These are phyloP conservation scores for Rhinoderma darwinii DNA, from an alignment of 2,113 vertebrate genomes.

Conservation along the genomic window DNA sequence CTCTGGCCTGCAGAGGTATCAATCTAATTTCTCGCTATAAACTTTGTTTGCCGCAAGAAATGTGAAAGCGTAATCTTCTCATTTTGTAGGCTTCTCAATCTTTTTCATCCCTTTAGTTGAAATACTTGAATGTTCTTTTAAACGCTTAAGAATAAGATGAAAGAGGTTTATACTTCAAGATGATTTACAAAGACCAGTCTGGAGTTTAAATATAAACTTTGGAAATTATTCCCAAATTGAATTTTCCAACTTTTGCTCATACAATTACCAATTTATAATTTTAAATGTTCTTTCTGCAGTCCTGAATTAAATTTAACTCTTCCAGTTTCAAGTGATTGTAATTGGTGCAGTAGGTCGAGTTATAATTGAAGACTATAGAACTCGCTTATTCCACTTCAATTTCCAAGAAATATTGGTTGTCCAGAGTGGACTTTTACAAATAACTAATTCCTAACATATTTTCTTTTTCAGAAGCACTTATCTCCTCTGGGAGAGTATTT, in stretches of 20 bases:
- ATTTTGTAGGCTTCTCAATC: not conserved
- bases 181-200: slow-evolving; percentile 12
- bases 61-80: slow-evolving; percentile 11
- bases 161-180: not conserved
- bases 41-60: slow-evolving; percentile 1
- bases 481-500: slow-evolving; percentile 71
- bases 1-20: slow-evolving; percentile 50
- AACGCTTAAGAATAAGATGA: not conserved
- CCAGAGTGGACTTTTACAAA: slow-evolving; percentile 67
- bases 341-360: not conserved
- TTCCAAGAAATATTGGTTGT: not conserved
- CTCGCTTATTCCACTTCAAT: not conserved
- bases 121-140: not conserved
- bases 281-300: not conserved
- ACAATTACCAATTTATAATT: not conserved
- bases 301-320: not conserved
- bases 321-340: not conserved
- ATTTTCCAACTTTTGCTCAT: not conserved
- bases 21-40: slow-evolving; percentile 25
- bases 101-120: slow-evolving; percentile 2
- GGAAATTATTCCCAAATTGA: not conserved
- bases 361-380: not conserved
- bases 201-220: not conserved
- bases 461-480: slow-evolving; percentile 67
- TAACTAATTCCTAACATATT: slow-evolving; percentile 78